Base-by-base conservation (phyloP, 2,113 vertebrate genomes). In the Forbesichthys agassizii region DNA sequence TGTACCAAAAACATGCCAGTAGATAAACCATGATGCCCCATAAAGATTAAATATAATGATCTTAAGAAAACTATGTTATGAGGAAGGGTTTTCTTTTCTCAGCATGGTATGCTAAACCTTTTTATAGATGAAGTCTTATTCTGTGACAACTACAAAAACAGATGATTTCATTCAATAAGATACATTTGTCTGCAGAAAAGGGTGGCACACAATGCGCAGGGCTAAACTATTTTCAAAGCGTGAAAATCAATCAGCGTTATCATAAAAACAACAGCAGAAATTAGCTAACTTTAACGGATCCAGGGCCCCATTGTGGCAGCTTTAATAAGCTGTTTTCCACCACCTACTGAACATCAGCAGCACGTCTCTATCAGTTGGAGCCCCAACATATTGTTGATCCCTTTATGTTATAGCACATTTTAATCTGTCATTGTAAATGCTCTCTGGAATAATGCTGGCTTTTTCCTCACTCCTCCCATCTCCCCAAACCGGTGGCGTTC, bases 391-490 rank as follows among this genome's bases (percentile, higher is more conserved):
- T 53, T 58, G 33, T 66, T 64, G 65, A 74, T 74, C 65, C 68
- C 51, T 68, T 68, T 62, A 74, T 74, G 68, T 68, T 74, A 63
- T 74, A 49, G 72, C 65, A 67, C 60, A 68, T 76, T 73, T 64
- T 75, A 75, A 82, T 82, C 68, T 76, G 42, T 75, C 53, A 73
- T 67, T 68, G 70, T 62, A 64, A 82, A 67, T 49, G 59, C 69
- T 75, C 62, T 61, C 52, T 20, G 57, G 65, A 68, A 73, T 64
- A 66, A 65, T 56, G 59, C 72, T 68, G 58, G 58, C 65, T 47
- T n/a, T n/a, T 33, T 13, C 58, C 58, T 46, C 16, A 11, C 64
- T 8, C 9, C 52, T 67, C 56, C 57, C 66, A 47, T 69, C 48
- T 74, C 63, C 68, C 48, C 61, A 18, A 42, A 42, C 61, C 54